phyloP scores from a whole-genome alignment of 2,113 vertebrate genomes.

The Pontoporia blainvillei region DNA sequence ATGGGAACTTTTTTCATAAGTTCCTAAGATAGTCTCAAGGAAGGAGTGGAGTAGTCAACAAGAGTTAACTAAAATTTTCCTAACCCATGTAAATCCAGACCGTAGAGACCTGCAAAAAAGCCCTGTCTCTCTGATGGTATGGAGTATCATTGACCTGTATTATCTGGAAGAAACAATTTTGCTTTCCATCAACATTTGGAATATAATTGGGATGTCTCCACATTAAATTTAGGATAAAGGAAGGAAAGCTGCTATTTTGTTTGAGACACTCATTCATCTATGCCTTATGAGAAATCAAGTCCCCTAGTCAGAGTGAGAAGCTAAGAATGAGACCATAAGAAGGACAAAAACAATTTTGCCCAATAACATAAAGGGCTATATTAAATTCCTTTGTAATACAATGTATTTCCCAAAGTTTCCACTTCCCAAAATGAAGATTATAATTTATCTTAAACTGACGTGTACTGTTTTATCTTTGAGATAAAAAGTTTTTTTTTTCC shows the following conservation, averaged over 20 bases:
- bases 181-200: background rate
- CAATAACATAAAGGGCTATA: background rate
- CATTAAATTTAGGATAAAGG: background rate
- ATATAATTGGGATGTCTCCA: background rate
- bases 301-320: background rate
- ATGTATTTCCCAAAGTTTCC: background rate
- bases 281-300: background rate
- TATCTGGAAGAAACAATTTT: background rate
- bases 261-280: background rate
- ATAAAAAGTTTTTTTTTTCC: background rate
- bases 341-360: background rate
- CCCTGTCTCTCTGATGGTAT: background rate
- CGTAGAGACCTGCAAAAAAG: background rate
- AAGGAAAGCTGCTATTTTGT: background rate
- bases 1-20: background rate
- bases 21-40: background rate
- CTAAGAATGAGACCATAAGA: background rate
- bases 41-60: background rate
- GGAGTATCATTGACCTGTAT: rapidly evolving
- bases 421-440: background rate
- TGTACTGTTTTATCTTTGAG: background rate
- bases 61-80: background rate
- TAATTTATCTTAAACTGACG: background rate
- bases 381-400: background rate
- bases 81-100: background rate